Percentiles rank a stretch among this genome's conserved stretches.
Evolutionary conservation across 1,140 invertebrate species (phyloP).

Genomic region (Theocolax elegans): DNA sequence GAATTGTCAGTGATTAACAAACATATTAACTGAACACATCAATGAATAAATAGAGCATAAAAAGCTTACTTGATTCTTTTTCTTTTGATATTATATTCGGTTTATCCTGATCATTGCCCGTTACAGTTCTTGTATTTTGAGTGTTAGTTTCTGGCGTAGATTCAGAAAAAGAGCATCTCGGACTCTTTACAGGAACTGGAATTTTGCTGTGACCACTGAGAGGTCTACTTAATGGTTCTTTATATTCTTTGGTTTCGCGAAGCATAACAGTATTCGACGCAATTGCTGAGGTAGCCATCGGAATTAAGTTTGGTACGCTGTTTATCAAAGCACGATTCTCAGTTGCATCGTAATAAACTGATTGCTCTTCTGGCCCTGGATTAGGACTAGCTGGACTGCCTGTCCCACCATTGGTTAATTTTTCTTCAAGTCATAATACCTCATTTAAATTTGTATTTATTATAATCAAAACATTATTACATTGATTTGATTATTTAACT

Average conservation of each 20-base stretch:
- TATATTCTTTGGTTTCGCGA: slow-evolving; percentile 60
- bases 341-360: slow-evolving; percentile 74
- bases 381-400: slow-evolving; percentile 69
- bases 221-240: slow-evolving; percentile 52
- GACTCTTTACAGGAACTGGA: slow-evolving; percentile 66
- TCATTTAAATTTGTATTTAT: neutral
- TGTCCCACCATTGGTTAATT: slow-evolving; percentile 65
- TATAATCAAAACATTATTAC: too few species aligned
- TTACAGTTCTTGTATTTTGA: slow-evolving; percentile 54
- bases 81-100: slow-evolving; percentile 54
- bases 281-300: slow-evolving; percentile 42
- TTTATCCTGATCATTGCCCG: slow-evolving; percentile 56
- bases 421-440: slow-evolving; percentile 52
- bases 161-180: slow-evolving; percentile 64
- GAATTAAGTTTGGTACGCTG: slow-evolving; percentile 46
- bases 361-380: slow-evolving; percentile 70
- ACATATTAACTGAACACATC: too few species aligned
- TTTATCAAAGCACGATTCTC: slow-evolving; percentile 64
- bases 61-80: slow-evolving; percentile 60
- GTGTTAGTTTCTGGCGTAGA: slow-evolving; percentile 61
- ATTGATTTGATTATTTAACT: too few species aligned
- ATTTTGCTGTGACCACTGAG: slow-evolving; percentile 64
- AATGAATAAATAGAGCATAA: too few species aligned
- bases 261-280: slow-evolving; percentile 49
- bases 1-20: too few species aligned